Evolutionary conservation across 2,888 invertebrate species (phyloP), one percentile per base, ranked within the genome.

Genomic region (Idaea dimidiata): DNA sequence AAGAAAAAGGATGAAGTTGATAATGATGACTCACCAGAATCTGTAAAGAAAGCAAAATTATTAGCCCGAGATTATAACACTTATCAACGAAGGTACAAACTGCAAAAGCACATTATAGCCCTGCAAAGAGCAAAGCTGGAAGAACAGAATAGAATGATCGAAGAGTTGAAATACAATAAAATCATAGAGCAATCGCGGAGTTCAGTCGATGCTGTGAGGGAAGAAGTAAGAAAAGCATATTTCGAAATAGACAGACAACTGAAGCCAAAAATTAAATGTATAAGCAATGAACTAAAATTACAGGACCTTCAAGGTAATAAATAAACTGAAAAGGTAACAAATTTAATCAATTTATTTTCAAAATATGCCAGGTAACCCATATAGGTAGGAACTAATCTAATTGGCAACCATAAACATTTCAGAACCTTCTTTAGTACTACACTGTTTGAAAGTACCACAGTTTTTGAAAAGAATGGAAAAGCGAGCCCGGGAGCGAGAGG

Each of bases 381-480:
- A n/a, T n/a, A n/a, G n/a, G n/a, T n/a, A n/a, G n/a, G n/a, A n/a
- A n/a, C n/a, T n/a, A n/a, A n/a, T n/a, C n/a, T n/a, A n/a, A n/a
- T n/a, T n/a, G n/a, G n/a, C n/a, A n/a, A 4, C 16, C 6, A 4
- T 54, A 17, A 17, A 54, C 16, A 54, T 54, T 81, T 61, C 75
- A 91, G 91, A 91, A 63, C 85, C 87, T 1, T 76, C 86, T 3
- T 76, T 91, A 17, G 83, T 92, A 60, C 76, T 93, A 58, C 88
- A 89, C 71, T 93, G 93, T 67, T 83, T 93, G 65, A 94, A 93
- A 84, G 94, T 94, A 54, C 96, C 96, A 3, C 94, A 94, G 78
- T 95, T 96, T 78, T 79, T 96, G 57, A 93, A 94, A 79, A 93
- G 95, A 79, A 96, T 96, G 95, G 95, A 96, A 75, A 94, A 95